phyloP scores from a whole-genome alignment of 2,888 invertebrate genomes.

The Tryphoninae sp. region DNA sequence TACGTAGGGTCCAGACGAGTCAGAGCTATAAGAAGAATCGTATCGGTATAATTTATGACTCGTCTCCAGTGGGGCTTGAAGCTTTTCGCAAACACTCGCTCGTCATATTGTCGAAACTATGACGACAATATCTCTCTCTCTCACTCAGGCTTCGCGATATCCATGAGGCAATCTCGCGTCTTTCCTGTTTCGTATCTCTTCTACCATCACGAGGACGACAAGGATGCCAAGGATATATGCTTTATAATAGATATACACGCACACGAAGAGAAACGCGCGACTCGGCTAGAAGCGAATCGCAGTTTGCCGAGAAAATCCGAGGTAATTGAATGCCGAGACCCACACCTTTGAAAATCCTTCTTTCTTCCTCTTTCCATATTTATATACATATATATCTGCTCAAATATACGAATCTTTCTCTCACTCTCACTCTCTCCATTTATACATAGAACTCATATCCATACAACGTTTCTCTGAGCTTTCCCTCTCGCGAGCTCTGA shows the following conservation, averaged over 20 bases:
- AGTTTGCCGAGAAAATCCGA: slow-evolving; percentile 79
- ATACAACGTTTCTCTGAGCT: not conserved
- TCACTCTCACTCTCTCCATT: slow-evolving; percentile 60
- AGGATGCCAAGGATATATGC: slow-evolving; percentile 32
- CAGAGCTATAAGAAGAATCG: not conserved
- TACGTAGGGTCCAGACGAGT: not conserved
- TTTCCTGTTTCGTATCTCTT: slow-evolving; percentile 14
- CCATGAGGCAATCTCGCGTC: slow-evolving; percentile 73
- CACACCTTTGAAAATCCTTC: slow-evolving; percentile 58
- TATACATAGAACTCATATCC: not conserved
- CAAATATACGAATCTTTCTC: slow-evolving; percentile 55
- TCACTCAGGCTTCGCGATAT: slow-evolving; percentile 55
- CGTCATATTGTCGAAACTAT: slow-evolving; percentile 75
- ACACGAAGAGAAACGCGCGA: slow-evolving; percentile 16
- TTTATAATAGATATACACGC: slow-evolving; percentile 20
- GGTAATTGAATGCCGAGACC: slow-evolving; percentile 79
- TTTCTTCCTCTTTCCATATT: slow-evolving; percentile 61
- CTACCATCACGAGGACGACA: slow-evolving; percentile 61
- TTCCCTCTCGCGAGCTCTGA: slow-evolving; percentile 20
- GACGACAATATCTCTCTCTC: slow-evolving; percentile 59
- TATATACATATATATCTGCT: slow-evolving; percentile 67
- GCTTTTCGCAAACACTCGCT: slow-evolving; percentile 61
- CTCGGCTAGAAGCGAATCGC: slow-evolving; percentile 74
- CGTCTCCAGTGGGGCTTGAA: not conserved
- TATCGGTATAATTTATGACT: not conserved